Base-by-base conservation (phyloP, 2,797 vertebrate species). In the Okamejei kenojei region DNA sequence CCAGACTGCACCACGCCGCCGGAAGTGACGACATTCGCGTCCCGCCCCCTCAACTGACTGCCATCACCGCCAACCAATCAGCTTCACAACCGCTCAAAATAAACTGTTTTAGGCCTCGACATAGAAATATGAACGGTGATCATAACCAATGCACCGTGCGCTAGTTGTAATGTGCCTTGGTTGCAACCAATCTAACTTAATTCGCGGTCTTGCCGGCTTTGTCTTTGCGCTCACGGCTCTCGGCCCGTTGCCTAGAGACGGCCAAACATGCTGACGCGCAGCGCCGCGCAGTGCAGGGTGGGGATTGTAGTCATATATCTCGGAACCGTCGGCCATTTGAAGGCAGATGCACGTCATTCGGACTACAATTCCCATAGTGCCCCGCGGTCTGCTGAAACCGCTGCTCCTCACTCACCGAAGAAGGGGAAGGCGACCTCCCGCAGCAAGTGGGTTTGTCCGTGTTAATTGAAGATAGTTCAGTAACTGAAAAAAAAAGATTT, bases 321-420 rank as follows among this genome's bases (percentile, higher is more conserved):
- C 11, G 9, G 11, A 7, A 1, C 21, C 17, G 7, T 15, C 23
- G 23, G 29, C 15, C 7, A 23, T 23, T 58, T 29, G 1, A 76
- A 76, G 11, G 71, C 11, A 54, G 0, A 0, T 0, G 0, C 0
- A 73, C 82, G 93, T 93, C 0, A 0, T 1, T 0, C 71, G 15
- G n/a, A 94, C 95, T 90, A 93, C 94, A 94, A 0, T 13, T 93
- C 94, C 94, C 93, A 45, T 45, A 63, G 71, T 32, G 0, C 81
- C 45, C 23, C 5, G 81, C 61, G 93, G 4, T 11, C 15, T 8
- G 90, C 26, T 9, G 23, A 10, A 26, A 29, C n/a, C 68, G 4
- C 9, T 32, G 23, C 8, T 32, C 78, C 78, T n/a, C 82, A 0
- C 13, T 61, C 58, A 63, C 26, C 29, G 8, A 11, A 5, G 54